These are phyloP conservation scores for Elysia chlorotica DNA, from an alignment of 1,140 invertebrate genomes.

Conservation along the genomic window DNA sequence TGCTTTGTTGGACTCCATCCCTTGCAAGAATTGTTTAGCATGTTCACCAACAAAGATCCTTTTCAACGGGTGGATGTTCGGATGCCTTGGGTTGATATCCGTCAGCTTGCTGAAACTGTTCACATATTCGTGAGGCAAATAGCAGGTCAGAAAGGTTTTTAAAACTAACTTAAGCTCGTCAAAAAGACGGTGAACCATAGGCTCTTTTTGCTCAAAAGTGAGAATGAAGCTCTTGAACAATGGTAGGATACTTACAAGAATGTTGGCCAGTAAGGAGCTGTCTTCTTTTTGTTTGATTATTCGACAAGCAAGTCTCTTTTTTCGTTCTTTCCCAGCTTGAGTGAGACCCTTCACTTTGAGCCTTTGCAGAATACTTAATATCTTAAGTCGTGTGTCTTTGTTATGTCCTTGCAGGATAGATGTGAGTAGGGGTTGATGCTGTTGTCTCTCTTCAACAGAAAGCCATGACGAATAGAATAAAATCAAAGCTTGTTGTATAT, in stretches of 20 bases:
- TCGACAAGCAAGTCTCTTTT: neutral
- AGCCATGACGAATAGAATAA: neutral
- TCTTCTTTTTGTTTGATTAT: neutral
- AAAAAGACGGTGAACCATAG: neutral
- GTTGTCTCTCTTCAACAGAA: neutral
- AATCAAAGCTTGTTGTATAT: neutral
- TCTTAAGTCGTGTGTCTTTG: neutral
- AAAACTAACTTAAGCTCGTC: neutral
- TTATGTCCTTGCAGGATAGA: neutral
- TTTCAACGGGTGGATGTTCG: neutral
- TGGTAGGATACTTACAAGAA: neutral
- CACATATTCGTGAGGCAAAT: neutral
- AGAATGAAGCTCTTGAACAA: slow-evolving; percentile 1
- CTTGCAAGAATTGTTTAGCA: neutral
- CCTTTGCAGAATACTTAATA: neutral
- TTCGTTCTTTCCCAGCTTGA: neutral
- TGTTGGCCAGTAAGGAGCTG: neutral
- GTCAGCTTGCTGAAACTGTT: neutral
- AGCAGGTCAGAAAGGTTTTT: neutral
- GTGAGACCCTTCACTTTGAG: neutral
- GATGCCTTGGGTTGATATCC: neutral
- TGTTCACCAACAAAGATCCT: neutral
- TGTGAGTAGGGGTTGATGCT: neutral
- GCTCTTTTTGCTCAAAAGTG: neutral
- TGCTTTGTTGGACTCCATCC: neutral